Evolutionary conservation across 2,113 vertebrate species (phyloP), one percentile per base, ranked within the genome.

Genomic region (Nannospalax galili): DNA sequence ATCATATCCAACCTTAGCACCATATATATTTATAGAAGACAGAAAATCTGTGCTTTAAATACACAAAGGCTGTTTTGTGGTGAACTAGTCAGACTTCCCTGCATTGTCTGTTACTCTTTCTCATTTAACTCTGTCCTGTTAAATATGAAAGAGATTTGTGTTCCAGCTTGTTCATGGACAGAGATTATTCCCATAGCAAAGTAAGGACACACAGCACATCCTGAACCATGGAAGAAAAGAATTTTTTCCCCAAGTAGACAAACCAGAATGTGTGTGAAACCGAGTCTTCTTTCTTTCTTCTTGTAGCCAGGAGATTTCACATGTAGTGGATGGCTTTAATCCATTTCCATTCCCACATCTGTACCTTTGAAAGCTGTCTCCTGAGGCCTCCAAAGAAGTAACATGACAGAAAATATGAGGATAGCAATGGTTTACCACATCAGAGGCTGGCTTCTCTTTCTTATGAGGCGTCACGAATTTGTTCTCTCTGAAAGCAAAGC

Each of bases 381-480:
- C 73, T 32, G 5, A 78, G 30, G 24, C 48, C 73, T 81, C 72
- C 9, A 20, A 14, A 22, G 62, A 73, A 1, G 7, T 65, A 78
- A 79, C 37, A 69, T 7, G 6, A 69, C 7, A 37, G 58, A 91
- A 96, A 88, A 92, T 42, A 52, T 17, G 28, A 91, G 28, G 35
- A 15, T 79, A 17, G 37, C 14, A 70, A 93, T 30, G 65, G 69
- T 48, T 52, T 58, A 73, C 69, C 37, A 56, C 40, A 84, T 69
- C n/a, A 58, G 42, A 85, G 62, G 37, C 88, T 19, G 62, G 60
- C 72, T 95, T 86, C 28, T 86, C 90, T 89, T 78, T 91, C 89
- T 69, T 90, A 72, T 28, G 10, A 85, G 95, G 65, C 67, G 42
- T 77, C 1, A 4, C 75, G 52, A 81, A 89, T 67, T 65, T 84